Conservation (phyloP, 2,797 vertebrate genomes). For the Heliangelus exortis region DNA sequence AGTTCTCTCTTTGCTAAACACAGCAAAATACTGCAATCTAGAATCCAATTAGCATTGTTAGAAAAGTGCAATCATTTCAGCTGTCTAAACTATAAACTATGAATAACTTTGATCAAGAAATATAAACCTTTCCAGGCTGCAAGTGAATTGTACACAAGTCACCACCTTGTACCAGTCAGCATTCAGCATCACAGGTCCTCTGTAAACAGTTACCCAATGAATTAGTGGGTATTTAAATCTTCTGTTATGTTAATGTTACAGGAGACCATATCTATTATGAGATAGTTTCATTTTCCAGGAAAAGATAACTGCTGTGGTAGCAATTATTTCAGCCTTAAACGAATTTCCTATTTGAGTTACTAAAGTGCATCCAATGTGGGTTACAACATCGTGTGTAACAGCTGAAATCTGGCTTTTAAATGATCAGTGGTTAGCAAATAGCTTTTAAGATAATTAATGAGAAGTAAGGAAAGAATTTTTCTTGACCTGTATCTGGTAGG, state of each 20-base stretch:
- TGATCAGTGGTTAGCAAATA: background rate
- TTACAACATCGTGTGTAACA: background rate
- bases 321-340: slow-evolving; percentile 11
- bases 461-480: background rate
- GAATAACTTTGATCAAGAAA: slow-evolving; percentile 1
- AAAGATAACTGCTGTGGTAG: background rate
- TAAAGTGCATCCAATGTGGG: background rate
- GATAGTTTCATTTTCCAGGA: background rate
- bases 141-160: background rate
- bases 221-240: background rate
- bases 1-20: slow-evolving; percentile 6
- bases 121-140: background rate
- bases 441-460: background rate
- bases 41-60: slow-evolving; percentile 6
- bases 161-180: background rate
- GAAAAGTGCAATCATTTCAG: background rate
- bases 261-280: background rate
- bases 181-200: background rate
- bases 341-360: slow-evolving; percentile 3
- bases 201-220: background rate
- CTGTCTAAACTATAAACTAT: background rate
- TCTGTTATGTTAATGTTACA: background rate
- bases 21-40: slow-evolving; percentile 2
- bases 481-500: background rate
- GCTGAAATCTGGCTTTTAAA: slow-evolving; percentile 7